Evolutionary conservation across 2,888 invertebrate species (phyloP), one percentile per base, ranked within the genome.

Genomic region (Pseudococcus longispinus): DNA sequence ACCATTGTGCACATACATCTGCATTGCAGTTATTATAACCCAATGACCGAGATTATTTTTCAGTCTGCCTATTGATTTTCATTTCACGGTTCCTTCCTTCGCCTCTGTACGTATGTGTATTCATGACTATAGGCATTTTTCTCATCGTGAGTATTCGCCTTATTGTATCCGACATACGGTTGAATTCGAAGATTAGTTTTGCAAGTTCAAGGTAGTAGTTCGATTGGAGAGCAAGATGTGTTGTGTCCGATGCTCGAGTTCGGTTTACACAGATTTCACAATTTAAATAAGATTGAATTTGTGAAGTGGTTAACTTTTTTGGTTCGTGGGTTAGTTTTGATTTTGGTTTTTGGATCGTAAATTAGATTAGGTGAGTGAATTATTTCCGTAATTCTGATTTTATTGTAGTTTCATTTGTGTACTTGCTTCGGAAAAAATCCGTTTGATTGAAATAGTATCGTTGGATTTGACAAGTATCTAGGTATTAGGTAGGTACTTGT

Each of bases 11-110:
- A 51, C 37, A 60, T 80, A 80, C 77, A 42, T 80, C 77, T 80
- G 86, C 26, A 55, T 77, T 51, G 86, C 86, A 86, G 80, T 86
- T 77, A 86, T 77, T 86, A 86, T 86, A 86, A 86, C 86, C 86
- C 86, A 86, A 86, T 86, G 80, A 86, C 86, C 86, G 86, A 86
- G 77, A 86, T 86, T 86, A 86, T 84, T 84, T 55, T 42, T 46
- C 29, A 77, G 29, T 26, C 26, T 86, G 32, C 77, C 32, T 77
- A 80, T 77, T 77, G 74, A 44, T 86, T 86, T 86, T 77, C 51
- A 32, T 77, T 77, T 86, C 77, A 77, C 80, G 74, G 26, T 86
- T 86, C 80, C 18, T 51, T 51, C 42, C 70, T 37, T 46, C 84
- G 32, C 42, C n/a, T 84, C 60, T n/a, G 20, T 44, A 23, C 18